Percentiles rank a stretch among this genome's conserved stretches.
These are phyloP conservation scores for Acrocephalus kingi DNA, from an alignment of 2,113 vertebrate species.

Conservation along the genomic window DNA sequence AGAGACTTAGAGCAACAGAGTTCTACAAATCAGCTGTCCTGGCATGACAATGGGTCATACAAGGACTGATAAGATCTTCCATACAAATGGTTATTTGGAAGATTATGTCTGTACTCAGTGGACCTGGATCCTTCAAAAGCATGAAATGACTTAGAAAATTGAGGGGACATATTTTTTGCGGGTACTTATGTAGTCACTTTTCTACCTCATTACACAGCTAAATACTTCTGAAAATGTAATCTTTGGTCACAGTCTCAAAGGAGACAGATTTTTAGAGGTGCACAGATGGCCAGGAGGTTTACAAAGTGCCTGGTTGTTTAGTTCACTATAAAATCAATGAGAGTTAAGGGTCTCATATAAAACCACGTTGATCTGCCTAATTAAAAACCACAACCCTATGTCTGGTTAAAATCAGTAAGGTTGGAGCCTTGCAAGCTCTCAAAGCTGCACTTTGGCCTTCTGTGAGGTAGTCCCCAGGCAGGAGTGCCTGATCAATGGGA, in stretches of 20 bases:
- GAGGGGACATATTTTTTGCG: neutral
- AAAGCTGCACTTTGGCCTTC: neutral
- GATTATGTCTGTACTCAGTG: neutral
- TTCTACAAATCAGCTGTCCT: neutral
- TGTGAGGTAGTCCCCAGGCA: neutral
- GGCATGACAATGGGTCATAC: neutral
- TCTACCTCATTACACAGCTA: neutral
- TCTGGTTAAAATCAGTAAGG: neutral
- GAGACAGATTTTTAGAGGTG: slow-evolving; percentile 4
- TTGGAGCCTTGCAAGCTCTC: neutral
- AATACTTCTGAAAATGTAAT: slow-evolving; percentile 11
- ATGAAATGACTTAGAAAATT: neutral
- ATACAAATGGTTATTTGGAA: neutral
- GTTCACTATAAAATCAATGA: neutral
- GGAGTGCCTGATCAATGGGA: neutral
- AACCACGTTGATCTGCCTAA: neutral
- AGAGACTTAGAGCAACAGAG: neutral
- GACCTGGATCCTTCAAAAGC: neutral
- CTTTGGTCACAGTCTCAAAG: neutral
- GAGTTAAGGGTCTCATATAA: neutral
- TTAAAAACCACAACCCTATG: neutral
- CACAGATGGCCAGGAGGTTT: slow-evolving; percentile 1
- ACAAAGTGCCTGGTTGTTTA: neutral
- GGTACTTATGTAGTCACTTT: neutral
- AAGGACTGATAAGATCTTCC: neutral